Evolutionary conservation across 2,888 invertebrate species (phyloP).

Genomic region (Meteorus colon): DNA sequence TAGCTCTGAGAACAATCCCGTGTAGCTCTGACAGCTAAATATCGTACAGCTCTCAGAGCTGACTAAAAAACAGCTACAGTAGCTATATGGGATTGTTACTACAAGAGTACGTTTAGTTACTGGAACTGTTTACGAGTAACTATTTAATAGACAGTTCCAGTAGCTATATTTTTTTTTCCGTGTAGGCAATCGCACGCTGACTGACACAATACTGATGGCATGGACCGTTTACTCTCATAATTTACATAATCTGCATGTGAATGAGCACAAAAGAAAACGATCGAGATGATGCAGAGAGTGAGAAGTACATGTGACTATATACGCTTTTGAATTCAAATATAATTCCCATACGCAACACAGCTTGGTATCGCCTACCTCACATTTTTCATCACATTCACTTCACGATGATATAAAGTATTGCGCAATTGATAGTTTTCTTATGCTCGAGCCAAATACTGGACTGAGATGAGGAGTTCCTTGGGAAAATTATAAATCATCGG

Average conservation of each 20-base stretch:
- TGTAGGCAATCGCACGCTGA: background rate
- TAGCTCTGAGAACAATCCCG: no score
- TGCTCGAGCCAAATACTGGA: conserved; percentile 56
- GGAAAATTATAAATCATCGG: conserved; percentile 57
- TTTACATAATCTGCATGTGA: conserved; percentile 4
- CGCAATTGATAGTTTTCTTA: conserved; percentile 58
- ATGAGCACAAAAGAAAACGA: background rate
- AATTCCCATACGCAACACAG: no score
- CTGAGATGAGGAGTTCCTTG: conserved; percentile 56
- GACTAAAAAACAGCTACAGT: no score
- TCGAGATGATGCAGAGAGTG: background rate
- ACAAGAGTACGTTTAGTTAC: no score
- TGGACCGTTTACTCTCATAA: background rate
- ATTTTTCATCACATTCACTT: conserved; percentile 55
- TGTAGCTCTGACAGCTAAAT: no score
- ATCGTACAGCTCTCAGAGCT: no score
- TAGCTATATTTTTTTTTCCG: no score
- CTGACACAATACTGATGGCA: background rate
- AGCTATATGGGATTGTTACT: no score
- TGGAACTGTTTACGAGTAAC: no score
- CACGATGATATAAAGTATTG: conserved; percentile 61
- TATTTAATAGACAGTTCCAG: no score
- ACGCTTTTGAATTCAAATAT: no score
- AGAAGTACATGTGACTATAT: background rate
- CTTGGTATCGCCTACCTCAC: conserved; percentile 2